Percentiles rank a stretch among this genome's conserved stretches.
These are phyloP conservation scores for Oikopleura albicans DNA, from an alignment of 23 tunicate genomes.

Conservation along the genomic window DNA sequence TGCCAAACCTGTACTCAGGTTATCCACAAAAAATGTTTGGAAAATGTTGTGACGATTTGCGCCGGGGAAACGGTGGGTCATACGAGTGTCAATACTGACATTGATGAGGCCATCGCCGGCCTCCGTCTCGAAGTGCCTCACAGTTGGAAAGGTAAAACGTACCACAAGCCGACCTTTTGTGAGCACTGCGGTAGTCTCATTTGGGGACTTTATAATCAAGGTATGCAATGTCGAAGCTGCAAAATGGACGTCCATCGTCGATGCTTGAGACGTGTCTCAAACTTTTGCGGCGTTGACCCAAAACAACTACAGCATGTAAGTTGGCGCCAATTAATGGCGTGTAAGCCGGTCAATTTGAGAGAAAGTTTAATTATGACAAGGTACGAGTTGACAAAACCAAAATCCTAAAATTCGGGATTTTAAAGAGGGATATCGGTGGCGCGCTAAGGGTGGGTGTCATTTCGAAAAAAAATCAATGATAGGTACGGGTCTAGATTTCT, in stretches of 20 bases:
- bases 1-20: constrained; percentile 94
- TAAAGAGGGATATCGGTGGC: too few species aligned
- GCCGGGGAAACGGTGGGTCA: constrained; percentile 47
- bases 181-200: constrained; percentile 90
- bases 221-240: constrained; percentile 91
- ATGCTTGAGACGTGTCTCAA: constrained; percentile 46
- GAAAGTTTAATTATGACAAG: too few species aligned
- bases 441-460: too few species aligned
- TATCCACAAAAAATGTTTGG: constrained; percentile 75
- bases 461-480: too few species aligned
- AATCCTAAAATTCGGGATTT: too few species aligned
- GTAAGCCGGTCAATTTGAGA: too few species aligned
- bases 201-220: constrained; percentile 78
- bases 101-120: constrained; percentile 32
- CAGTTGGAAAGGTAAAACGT: constrained; percentile 44
- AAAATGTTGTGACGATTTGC: constrained; percentile 57
- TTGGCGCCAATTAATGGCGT: too few species aligned
- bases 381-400: too few species aligned
- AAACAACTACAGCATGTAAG: constrained; percentile 40
- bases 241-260: constrained; percentile 86
- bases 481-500: too few species aligned
- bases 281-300: constrained; percentile 73
- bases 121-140: constrained; percentile 81
- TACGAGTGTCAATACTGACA: constrained; percentile 20
- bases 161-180: constrained; percentile 58